A percentile compares a stretch with the other conserved stretches of the same genome.
These are phyloP conservation scores for Poeciliopsis retropinna DNA, from an alignment of 2,113 vertebrate species.

Conservation along the genomic window DNA sequence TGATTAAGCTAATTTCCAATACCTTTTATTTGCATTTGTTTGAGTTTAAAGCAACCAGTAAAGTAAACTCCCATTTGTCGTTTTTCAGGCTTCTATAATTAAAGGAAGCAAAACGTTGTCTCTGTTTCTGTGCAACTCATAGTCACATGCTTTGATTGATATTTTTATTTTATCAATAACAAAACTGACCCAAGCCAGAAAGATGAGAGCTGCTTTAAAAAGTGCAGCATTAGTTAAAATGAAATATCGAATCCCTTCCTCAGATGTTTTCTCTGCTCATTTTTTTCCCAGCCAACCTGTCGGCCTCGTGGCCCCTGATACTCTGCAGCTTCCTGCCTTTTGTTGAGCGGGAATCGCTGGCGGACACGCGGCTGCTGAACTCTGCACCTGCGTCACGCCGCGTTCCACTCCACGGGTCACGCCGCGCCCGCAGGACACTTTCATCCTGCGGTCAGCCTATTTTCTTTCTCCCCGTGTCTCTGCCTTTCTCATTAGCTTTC, in stretches of 20 bases:
- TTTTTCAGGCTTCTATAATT: not conserved
- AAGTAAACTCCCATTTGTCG: not conserved
- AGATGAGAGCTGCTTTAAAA: too few species aligned
- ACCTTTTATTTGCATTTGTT: not conserved
- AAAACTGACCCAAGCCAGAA: not conserved
- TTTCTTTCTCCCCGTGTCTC: constrained; percentile 15
- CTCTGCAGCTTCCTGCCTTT: constrained; percentile 64
- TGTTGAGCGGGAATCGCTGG: constrained; percentile 70
- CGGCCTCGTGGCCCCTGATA: constrained; percentile 28
- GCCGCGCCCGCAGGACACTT: constrained; percentile 70
- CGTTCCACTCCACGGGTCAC: constrained; percentile 82
- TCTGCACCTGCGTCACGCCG: constrained; percentile 84
- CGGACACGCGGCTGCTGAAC: constrained; percentile 81
- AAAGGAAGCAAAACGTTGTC: not conserved
- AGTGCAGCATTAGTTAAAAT: too few species aligned
- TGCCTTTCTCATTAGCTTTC: constrained; percentile 50
- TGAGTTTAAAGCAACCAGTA: not conserved
- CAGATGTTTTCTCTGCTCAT: constrained; percentile 28
- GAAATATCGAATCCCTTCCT: constrained; percentile 1
- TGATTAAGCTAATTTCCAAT: not conserved
- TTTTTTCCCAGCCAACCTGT: constrained; percentile 55
- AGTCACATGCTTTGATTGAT: not conserved
- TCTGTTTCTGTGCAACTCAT: not conserved
- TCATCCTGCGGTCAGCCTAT: not conserved
- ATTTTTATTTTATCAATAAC: not conserved